These are phyloP conservation scores for Laspeyria flexula DNA, from an alignment of 2,888 invertebrate species.

Conservation along the genomic window DNA sequence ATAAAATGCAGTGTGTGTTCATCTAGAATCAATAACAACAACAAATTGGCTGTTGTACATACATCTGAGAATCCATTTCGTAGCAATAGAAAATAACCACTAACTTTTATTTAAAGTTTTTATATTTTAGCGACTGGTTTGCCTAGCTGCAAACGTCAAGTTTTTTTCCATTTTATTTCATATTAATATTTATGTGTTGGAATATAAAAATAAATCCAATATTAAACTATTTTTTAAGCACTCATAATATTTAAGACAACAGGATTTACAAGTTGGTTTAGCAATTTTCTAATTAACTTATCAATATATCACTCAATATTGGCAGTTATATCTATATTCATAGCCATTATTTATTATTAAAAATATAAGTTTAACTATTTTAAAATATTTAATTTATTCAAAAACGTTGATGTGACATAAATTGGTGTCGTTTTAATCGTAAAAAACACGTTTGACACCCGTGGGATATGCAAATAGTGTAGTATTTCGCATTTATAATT, in stretches of 20 bases:
- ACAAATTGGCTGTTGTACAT: too few relatives aligned
- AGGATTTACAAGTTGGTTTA: slow-evolving; percentile 27
- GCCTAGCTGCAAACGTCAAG: too few relatives aligned
- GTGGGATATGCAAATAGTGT: slow-evolving; percentile 85
- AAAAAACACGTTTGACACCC: slow-evolving; percentile 50
- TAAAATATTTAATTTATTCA: slow-evolving; percentile 16
- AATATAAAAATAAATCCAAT: neutral
- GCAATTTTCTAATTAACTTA: slow-evolving; percentile 22
- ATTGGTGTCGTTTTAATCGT: slow-evolving; percentile 40
- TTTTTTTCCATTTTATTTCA: too few relatives aligned
- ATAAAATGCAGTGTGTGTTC: too few relatives aligned
- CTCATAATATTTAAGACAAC: slow-evolving; percentile 17
- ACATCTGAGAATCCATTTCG: too few relatives aligned
- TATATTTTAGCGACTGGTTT: too few relatives aligned
- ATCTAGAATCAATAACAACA: too few relatives aligned
- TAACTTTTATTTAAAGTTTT: too few relatives aligned
- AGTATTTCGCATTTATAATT: slow-evolving; percentile 81
- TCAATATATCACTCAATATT: slow-evolving; percentile 27
- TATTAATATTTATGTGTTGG: neutral
- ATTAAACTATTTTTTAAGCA: slow-evolving; percentile 19
- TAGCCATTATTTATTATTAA: slow-evolving; percentile 10
- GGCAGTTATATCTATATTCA: slow-evolving; percentile 28
- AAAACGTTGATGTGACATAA: slow-evolving; percentile 30
- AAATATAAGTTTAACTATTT: neutral
- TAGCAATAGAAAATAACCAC: too few relatives aligned